Evolutionary conservation across 1,140 invertebrate species (phyloP), one percentile per base, ranked within the genome.

Genomic region (Nymphalis io): DNA sequence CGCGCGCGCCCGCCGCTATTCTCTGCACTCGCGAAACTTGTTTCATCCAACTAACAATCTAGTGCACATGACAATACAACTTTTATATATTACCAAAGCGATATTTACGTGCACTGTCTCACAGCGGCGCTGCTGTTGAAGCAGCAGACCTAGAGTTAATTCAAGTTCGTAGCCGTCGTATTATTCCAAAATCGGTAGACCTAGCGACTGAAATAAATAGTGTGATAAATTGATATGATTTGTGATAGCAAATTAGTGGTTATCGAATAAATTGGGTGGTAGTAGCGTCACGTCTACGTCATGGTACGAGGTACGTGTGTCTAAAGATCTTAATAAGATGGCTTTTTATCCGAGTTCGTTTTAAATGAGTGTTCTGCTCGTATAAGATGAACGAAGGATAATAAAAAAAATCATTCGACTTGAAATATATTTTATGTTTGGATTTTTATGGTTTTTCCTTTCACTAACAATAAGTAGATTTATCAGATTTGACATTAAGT

Each of bases 181-280:
- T 21, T 21, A 55, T 67, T 58, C 12, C 10, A 46, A 68, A 57
- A 72, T 59, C 64, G 71, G 60, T 16, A 33, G 33, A 62, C 12
- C 23, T 55, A 79, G 79, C 63, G 23, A 75, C 70, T 79, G 12
- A 67, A 79, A 79, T 79, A 80, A 68, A 76, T 80, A 80, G 77
- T 85, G 84, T 75, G 74, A 78, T 72, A 77, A 79, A 79, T 81
- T 82, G 82, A 83, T 76, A 87, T 89, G 84, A 80, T 84, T 78
- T 79, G 88, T 90, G 85, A 86, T 76, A 81, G 67, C 77, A 83
- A 72, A 79, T 68, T 69, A 82, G 85, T 90, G 85, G 80, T 87
- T 84, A 77, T 79, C 73, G 80, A 81, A 82, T 89, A 86, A 77
- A 77, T 83, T 82, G 72, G 72, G 76, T 74, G 74, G 71, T 71